phyloP scores from a whole-genome alignment of 2,888 invertebrate genomes.

The Rhagonycha lutea region DNA sequence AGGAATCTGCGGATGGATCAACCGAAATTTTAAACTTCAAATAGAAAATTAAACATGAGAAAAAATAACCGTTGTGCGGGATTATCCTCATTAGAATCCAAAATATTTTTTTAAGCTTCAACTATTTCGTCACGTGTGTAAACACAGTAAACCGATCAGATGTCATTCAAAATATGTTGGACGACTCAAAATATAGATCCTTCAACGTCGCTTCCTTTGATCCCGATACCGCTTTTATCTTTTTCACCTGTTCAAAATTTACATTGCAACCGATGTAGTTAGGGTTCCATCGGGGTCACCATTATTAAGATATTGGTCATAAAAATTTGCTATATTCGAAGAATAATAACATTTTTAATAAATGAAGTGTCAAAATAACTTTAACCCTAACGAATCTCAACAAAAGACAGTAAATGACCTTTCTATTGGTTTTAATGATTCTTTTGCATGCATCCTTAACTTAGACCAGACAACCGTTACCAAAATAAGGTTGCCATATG shows the following conservation, averaged over 20 bases:
- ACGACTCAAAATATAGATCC: background rate
- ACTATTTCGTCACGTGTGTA: background rate
- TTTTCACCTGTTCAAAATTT: background rate
- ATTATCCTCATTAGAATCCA: too few species aligned
- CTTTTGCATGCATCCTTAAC: background rate
- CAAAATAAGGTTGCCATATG: slow-evolving; percentile 23
- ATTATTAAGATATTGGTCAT: background rate
- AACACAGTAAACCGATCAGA: background rate
- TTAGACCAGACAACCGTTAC: background rate
- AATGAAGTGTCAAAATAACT: background rate
- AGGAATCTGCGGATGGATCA: too few species aligned
- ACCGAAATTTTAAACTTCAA: too few species aligned
- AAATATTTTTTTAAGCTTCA: background rate
- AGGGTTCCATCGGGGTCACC: background rate
- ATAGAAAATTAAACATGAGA: too few species aligned
- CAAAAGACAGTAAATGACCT: background rate
- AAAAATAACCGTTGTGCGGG: too few species aligned
- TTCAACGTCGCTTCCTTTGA: background rate
- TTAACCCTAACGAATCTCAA: background rate
- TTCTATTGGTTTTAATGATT: background rate
- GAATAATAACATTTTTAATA: background rate
- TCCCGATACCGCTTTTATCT: background rate
- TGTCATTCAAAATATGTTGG: background rate
- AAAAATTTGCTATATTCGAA: background rate
- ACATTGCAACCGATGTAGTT: background rate